Base-by-base conservation (phyloP, 2,113 vertebrate genomes). In the Trematomus loennbergii region DNA sequence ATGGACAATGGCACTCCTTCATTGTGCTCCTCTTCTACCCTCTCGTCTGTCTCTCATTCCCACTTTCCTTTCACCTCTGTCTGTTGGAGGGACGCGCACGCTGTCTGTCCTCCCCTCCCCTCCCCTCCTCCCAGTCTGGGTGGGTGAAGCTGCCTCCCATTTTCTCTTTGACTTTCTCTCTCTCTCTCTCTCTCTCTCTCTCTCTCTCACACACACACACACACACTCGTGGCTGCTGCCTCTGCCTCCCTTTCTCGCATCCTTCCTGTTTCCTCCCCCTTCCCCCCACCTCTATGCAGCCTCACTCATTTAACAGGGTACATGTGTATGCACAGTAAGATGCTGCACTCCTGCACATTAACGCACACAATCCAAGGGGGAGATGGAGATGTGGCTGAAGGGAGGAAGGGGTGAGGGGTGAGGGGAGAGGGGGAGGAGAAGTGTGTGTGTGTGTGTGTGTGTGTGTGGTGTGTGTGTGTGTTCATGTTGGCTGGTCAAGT, bases 1-100 rank as follows among this genome's bases (percentile, higher is more conserved):
- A 81, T 78, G 81, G 86, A 92, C 86, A 87, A 90, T 87, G 88
- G 82, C 68, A 92, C 86, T 93, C 89, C 90, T 93, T 94, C 91
- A 91, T 89, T 88, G 88, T 91, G 80, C 75, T 89, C 91, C 89
- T 90, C 85, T 89, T 83, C 88, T 93, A 73, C 86, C 82, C 83
- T 88, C 76, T 75, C 81, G 81, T 85, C 82, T 86, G 75, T 84
- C 87, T 90, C 90, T 87, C 89, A 83, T 82, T 80, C 87, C 86
- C 89, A 84, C 87, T 89, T 83, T 86, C 87, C 88, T 86, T 93
- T 90, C 87, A 91, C 90, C 90, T 89, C 91, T 87, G 84, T 88
- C 82, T 89, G 88, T 87, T 87, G 18, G 73, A 87, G 86, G 81
- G 84, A 90, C 83, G 64, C 18, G 66, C 90, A 87, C 67, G 79